Evolutionary conservation across 2,888 invertebrate species (phyloP), one percentile per base, ranked within the genome.

Genomic region (Smittia aterrima): DNA sequence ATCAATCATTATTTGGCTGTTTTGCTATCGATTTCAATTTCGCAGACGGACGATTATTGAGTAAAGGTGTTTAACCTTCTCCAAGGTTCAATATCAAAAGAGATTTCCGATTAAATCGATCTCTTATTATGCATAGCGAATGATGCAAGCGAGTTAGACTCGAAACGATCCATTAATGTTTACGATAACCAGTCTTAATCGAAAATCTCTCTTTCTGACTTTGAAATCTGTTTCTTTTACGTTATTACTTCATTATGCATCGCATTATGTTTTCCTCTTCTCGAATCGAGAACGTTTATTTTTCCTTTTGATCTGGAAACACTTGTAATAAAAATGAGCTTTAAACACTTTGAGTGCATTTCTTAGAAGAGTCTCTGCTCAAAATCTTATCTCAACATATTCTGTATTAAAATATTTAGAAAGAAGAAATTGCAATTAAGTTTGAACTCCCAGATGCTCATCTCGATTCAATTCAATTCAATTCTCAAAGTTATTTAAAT

Each of bases 1-100:
- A 70, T 70, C 70, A 70, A 41, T 32, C 70, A 70, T 53, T 70
- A 70, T 32, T 68, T 68, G 24, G 68, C 68, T 32, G 11, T 68
- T 68, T 68, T 68, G 41, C 47, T 38, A 38, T 38, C 9, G 4
- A 38, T 9, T 38, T 38, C 38, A 38, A 38, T 38, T 38, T 9
- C 9, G 9, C 9, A 4, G 38, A 38, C 9, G 9, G 38, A 38
- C 9, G 38, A 9, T 7, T 38, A 38, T 38, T 38, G 38, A 38
- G 9, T 9, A 38, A 38, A 38, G 9, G n/a, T n/a, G n/a, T n/a
- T n/a, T n/a, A n/a, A n/a, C n/a, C n/a, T n/a, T n/a, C n/a, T n/a
- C n/a, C n/a, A n/a, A n/a, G n/a, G n/a, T n/a, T n/a, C n/a, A n/a
- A n/a, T n/a, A n/a, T n/a, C n/a, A n/a, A n/a, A n/a, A n/a, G n/a